These are phyloP conservation scores for Acanthiza pusilla DNA, from an alignment of 2,797 vertebrate genomes.

Conservation along the genomic window DNA sequence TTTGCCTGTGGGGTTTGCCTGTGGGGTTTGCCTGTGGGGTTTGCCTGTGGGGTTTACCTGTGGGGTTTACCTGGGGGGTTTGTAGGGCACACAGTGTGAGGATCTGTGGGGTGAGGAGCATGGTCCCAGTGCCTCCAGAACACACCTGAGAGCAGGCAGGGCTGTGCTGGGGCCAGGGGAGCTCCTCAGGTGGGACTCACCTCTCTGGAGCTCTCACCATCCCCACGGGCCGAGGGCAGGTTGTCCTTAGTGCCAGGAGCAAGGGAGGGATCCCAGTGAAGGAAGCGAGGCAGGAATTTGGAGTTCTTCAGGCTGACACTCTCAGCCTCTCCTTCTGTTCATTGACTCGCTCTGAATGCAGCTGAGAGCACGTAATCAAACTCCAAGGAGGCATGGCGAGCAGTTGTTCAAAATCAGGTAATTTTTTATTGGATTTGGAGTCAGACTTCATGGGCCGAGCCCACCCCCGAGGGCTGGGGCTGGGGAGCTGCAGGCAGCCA, in stretches of 20 bases:
- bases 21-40: neutral
- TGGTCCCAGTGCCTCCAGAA: neutral
- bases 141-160: neutral
- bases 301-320: neutral
- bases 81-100: neutral
- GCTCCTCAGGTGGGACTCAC: neutral
- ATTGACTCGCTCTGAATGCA: neutral
- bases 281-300: neutral
- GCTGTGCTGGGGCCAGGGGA: neutral
- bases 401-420: neutral
- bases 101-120: neutral
- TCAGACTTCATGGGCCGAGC: neutral
- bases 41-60: too few species aligned
- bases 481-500: neutral
- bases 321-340: neutral
- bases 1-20: too few species aligned
- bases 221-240: neutral
- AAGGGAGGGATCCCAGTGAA: neutral
- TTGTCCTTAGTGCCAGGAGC: neutral
- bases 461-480: neutral
- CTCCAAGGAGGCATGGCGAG: neutral
- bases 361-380: neutral
- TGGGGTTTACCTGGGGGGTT: too few species aligned
- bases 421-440: slow-evolving; percentile 35
- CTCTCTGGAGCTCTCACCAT: neutral